Evolutionary conservation across 2,888 invertebrate genomes (phyloP).

Genomic region (Malacosoma neustria): DNA sequence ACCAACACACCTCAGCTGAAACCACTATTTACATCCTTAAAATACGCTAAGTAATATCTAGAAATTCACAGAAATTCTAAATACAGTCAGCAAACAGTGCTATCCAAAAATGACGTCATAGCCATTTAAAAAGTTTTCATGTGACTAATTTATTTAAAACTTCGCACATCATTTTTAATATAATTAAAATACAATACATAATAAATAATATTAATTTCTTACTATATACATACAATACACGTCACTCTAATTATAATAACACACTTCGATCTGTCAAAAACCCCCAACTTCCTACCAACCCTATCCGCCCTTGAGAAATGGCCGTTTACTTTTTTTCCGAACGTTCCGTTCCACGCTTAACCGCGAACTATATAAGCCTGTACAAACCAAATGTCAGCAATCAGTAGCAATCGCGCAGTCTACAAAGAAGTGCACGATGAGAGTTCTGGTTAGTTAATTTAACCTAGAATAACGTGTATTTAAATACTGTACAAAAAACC

Average conservation of each 20-base stretch:
- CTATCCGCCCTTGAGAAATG: constrained; percentile 60
- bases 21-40: too few species aligned
- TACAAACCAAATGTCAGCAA: constrained; percentile 55
- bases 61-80: too few species aligned
- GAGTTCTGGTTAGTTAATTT: constrained; percentile 62
- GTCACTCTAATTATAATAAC: background rate
- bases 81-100: too few species aligned
- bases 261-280: constrained; percentile 23
- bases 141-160: too few species aligned
- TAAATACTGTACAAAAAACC: background rate
- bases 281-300: constrained; percentile 62
- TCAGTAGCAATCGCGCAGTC: constrained; percentile 74
- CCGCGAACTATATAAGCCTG: constrained; percentile 54
- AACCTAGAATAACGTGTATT: constrained; percentile 1
- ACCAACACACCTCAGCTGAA: too few species aligned
- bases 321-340: constrained; percentile 66
- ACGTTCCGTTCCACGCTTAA: constrained; percentile 51
- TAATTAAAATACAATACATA: too few species aligned
- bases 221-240: too few species aligned
- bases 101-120: too few species aligned
- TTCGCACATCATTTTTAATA: too few species aligned
- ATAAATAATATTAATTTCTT: too few species aligned
- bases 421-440: constrained; percentile 71
- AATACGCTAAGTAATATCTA: too few species aligned
- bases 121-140: too few species aligned